Base-by-base conservation (phyloP, 2,797 vertebrate genomes). In the Furcifer pardalis region DNA sequence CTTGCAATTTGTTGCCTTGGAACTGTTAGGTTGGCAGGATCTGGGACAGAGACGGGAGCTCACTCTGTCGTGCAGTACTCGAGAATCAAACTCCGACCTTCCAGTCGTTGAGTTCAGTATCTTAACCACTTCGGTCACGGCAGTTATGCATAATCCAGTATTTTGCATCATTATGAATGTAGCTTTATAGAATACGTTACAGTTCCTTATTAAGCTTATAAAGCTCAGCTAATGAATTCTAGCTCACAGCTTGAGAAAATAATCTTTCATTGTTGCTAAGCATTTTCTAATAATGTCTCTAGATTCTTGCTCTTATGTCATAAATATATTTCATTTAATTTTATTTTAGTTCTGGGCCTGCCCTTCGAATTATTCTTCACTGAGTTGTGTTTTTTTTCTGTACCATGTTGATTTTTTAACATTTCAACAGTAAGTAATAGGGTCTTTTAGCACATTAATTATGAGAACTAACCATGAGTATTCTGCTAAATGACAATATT, bases 321-420 rank as follows among this genome's bases (percentile, higher is more conserved):
- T 40, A 66, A 32, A 5, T 82, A 25, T 46, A 49, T 74, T 82
- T 62, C 12, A 91, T 77, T 84, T 71, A n/a, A 42, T 49, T 75
- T 60, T 89, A 87, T 85, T 93, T 93, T 95, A 97, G 96, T 93
- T 44, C 94, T 94, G 96, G 94, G 92, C 95, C 95, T 93, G 93
- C 94, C 92, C 95, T 97, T 91, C 92, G 92, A 88, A 97, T 97
- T 93, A 95, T 96, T 95, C 95, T 97, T 91, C 95, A 97, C 91
- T 97, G 96, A 75, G 65, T 86, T 88, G 30, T 60, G 17, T 42
- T 66, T 77, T 89, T 85, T 86, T 89, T 87, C 74, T 75, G 1
- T 82, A 76, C 66, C 89, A 60, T 88, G 73, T 88, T 81, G 4
- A 56, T 81, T 72, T 42, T 88, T 93, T 93, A 60, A 78, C 81